Evolutionary conservation across 2,113 vertebrate species (phyloP).

Genomic region (Podarcis muralis): DNA sequence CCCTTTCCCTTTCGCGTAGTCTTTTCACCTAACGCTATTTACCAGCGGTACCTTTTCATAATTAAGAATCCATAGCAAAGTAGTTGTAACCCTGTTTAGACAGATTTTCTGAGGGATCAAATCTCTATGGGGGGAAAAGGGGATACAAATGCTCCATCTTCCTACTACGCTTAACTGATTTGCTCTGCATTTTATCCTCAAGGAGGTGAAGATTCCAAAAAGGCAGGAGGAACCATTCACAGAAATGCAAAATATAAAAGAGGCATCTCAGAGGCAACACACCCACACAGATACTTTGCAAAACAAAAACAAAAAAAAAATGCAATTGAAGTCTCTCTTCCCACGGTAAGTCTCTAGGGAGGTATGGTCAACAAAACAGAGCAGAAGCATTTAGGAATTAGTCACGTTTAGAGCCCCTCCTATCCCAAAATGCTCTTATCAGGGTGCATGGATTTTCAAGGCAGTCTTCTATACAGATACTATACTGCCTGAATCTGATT

Average conservation of each 20-base stretch:
- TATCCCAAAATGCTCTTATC: neutral
- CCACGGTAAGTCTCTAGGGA: neutral
- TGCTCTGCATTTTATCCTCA: constrained; percentile 66
- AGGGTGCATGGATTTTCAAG: neutral
- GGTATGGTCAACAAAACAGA: neutral
- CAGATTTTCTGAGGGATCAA: constrained; percentile 66
- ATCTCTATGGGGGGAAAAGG: constrained; percentile 63
- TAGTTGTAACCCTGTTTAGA: constrained; percentile 68
- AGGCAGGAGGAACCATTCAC: constrained; percentile 31
- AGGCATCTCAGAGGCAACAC: neutral
- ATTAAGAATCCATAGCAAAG: constrained; percentile 68
- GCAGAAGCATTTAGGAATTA: neutral
- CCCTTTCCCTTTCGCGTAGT: constrained; percentile 1
- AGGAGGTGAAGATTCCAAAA: constrained; percentile 52
- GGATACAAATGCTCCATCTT: constrained; percentile 58
- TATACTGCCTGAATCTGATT: neutral
- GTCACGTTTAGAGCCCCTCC: neutral
- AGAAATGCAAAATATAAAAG: constrained; percentile 8
- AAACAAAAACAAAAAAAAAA: neutral
- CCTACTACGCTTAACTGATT: constrained; percentile 68
- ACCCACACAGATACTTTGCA: neutral
- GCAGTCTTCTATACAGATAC: neutral
- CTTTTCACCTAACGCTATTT: constrained; percentile 66
- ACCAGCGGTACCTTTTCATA: constrained; percentile 65
- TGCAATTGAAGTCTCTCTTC: neutral